Conservation (phyloP, 2,797 vertebrate species). For the Odontamblyopus rebecca region DNA sequence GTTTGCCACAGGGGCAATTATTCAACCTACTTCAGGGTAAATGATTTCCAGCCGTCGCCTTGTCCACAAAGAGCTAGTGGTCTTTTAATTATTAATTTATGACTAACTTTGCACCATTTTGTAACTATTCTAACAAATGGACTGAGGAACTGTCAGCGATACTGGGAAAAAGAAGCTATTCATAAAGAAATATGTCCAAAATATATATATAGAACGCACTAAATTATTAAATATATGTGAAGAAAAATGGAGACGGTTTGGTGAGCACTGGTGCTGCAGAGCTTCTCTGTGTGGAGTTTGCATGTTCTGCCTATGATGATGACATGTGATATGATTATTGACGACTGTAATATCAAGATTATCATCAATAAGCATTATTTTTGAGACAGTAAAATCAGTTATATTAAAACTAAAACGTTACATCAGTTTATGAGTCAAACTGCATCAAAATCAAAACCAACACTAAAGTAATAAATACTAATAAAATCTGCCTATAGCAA, state of each 20-base stretch:
- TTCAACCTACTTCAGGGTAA: conserved; percentile 10
- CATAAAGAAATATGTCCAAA: background rate
- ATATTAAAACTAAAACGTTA: too few relatives aligned
- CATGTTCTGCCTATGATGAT: background rate
- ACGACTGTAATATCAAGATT: background rate
- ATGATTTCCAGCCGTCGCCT: conserved; percentile 10
- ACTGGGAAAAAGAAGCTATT: background rate
- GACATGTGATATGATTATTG: background rate
- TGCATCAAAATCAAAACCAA: too few relatives aligned
- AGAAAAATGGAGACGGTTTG: background rate
- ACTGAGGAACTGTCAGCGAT: background rate
- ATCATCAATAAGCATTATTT: too few relatives aligned
- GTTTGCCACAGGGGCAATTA: conserved; percentile 14
- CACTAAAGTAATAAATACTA: too few relatives aligned
- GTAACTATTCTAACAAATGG: background rate
- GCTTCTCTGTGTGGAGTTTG: background rate
- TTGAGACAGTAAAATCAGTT: too few relatives aligned
- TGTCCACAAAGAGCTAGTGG: background rate
- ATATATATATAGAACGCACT: background rate
- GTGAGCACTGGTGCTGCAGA: background rate
- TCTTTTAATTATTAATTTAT: conserved; percentile 1
- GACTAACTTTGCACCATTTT: background rate
- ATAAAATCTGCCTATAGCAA: too few relatives aligned
- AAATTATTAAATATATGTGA: background rate
- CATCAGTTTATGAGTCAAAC: too few relatives aligned